Evolutionary conservation across 2,797 vertebrate genomes (phyloP).

Genomic region (Falco berigora): DNA sequence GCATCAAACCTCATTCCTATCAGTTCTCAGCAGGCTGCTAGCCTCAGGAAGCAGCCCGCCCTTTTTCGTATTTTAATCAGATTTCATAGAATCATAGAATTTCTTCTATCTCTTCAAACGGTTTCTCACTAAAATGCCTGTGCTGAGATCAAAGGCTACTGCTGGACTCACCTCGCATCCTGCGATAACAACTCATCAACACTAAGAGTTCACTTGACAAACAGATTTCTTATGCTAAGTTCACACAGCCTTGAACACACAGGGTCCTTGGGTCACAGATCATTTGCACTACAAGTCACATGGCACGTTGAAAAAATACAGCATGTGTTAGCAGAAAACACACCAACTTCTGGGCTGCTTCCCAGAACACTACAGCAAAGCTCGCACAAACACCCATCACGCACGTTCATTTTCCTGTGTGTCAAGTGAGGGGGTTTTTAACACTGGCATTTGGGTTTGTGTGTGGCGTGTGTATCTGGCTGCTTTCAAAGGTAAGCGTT

Average conservation of each 20-base stretch:
- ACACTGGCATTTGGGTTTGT: too few relatives aligned
- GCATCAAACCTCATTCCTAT: not conserved
- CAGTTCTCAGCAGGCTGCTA: not conserved
- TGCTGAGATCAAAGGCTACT: not conserved
- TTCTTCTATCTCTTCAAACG: not conserved
- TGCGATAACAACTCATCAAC: not conserved
- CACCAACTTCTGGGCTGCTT: not conserved
- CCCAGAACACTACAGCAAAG: not conserved
- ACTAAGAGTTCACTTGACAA: not conserved
- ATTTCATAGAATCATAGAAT: too few relatives aligned
- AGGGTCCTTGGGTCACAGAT: not conserved
- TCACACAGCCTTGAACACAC: not conserved
- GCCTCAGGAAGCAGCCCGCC: not conserved
- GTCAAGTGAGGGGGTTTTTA: not conserved
- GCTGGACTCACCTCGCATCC: not conserved
- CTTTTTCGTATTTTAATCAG: not conserved
- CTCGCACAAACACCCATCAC: too few relatives aligned
- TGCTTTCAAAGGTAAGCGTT: not conserved
- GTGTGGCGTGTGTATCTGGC: rapidly evolving
- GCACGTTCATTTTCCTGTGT: rapidly evolving
- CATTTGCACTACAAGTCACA: not conserved
- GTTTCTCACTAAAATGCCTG: not conserved
- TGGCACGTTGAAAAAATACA: not conserved
- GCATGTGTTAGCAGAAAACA: not conserved
- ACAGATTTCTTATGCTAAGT: not conserved